Conservation (phyloP, 2,113 vertebrate species). For the Atherinomorus stipes region DNA sequence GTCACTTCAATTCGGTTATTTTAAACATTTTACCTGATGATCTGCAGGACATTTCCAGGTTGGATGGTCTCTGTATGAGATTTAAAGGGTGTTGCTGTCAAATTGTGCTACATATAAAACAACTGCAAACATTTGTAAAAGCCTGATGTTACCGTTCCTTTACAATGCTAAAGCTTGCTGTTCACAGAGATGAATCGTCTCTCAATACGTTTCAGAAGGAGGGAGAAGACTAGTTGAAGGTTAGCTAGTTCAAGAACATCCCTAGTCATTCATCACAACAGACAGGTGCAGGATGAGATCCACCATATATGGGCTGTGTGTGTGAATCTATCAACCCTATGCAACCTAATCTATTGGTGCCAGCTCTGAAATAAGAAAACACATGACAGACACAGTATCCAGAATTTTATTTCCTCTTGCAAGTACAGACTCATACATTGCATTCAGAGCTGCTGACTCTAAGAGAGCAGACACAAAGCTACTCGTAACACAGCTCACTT, state of each 20-base stretch:
- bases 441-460: conserved; percentile 48
- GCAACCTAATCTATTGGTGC: conserved; percentile 63
- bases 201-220: conserved; percentile 1
- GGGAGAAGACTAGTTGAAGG: conserved; percentile 6
- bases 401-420: conserved; percentile 45
- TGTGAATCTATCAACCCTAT: conserved; percentile 48
- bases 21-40: not conserved
- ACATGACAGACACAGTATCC: conserved; percentile 21
- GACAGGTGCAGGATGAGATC: conserved; percentile 61
- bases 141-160: not conserved
- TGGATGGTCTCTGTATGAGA: not conserved
- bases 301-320: conserved; percentile 32
- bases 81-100: not conserved
- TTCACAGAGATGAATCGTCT: not conserved
- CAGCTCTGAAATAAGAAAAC: conserved; percentile 65
- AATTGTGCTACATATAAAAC: not conserved
- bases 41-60: not conserved
- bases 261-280: conserved; percentile 57
- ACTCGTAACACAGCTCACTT: conserved; percentile 33
- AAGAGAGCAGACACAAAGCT: conserved; percentile 19
- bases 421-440: conserved; percentile 27
- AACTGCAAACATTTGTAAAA: no score
- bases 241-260: conserved; percentile 45
- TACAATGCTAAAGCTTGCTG: not conserved
- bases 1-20: not conserved